Evolutionary conservation across 2,888 invertebrate genomes (phyloP).

Genomic region (Drosophila multiciliata): DNA sequence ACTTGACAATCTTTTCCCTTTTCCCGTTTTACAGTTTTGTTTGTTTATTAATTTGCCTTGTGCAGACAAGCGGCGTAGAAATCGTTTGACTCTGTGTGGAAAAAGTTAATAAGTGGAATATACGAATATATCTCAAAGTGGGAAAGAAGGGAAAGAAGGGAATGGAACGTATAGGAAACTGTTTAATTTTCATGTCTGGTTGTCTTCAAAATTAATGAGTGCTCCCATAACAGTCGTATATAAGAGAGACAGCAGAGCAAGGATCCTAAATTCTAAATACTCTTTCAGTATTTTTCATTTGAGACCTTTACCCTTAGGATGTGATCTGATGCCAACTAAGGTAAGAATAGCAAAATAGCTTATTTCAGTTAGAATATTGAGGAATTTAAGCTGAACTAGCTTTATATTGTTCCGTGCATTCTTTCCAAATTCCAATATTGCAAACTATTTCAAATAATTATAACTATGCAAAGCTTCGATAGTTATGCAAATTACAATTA

Average conservation of each 20-base stretch:
- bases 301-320: background rate
- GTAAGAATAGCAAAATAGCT: background rate
- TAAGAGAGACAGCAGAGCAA: background rate
- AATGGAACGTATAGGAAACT: background rate
- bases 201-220: slow-evolving; percentile 24
- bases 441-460: background rate
- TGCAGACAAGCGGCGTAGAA: slow-evolving; percentile 13
- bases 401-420: background rate
- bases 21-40: slow-evolving; percentile 12
- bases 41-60: slow-evolving; percentile 59
- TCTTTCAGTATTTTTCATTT: too few species aligned
- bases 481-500: background rate
- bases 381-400: background rate
- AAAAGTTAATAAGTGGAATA: slow-evolving; percentile 55
- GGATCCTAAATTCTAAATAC: background rate
- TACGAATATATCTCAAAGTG: background rate
- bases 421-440: background rate
- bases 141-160: too few species aligned
- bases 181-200: slow-evolving; percentile 27
- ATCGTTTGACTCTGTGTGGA: slow-evolving; percentile 20
- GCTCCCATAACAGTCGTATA: background rate
- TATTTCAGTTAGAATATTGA: background rate
- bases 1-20: slow-evolving; percentile 30
- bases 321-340: background rate
- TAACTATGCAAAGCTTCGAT: background rate